phyloP scores from a whole-genome alignment of 2,797 vertebrate genomes.

The Semaprochilodus insignis region DNA sequence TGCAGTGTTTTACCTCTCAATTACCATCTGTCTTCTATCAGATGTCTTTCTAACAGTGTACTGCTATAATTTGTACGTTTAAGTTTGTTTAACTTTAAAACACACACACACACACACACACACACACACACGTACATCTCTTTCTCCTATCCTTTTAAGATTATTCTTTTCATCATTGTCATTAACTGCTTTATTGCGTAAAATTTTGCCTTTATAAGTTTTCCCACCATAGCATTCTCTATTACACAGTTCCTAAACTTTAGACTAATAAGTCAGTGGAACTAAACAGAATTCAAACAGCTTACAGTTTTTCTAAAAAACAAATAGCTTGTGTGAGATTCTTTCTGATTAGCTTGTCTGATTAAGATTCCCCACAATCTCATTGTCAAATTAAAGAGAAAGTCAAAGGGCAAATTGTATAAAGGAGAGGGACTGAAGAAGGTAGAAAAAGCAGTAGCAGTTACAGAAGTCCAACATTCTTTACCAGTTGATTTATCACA shows the following conservation, averaged over 20 bases:
- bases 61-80: constrained; percentile 12
- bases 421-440: not conserved
- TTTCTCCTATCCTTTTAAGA: not conserved
- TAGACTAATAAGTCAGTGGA: not conserved
- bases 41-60: constrained; percentile 11
- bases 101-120: not conserved
- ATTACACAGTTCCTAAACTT: not conserved
- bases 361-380: not conserved
- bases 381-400: not conserved
- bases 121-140: not conserved
- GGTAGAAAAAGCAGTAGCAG: not conserved
- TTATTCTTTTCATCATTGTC: not conserved
- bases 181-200: not conserved
- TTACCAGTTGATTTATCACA: not conserved
- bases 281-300: not conserved
- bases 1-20: not conserved
- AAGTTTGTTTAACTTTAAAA: not conserved
- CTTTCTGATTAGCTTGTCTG: not conserved
- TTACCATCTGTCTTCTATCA: not conserved
- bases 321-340: too few relatives aligned
- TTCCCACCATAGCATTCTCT: not conserved
- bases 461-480: not conserved
- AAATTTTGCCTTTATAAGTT: not conserved
- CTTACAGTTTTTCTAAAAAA: not conserved
- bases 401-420: not conserved